phyloP scores from a whole-genome alignment of 1,140 invertebrate genomes.

The Adelges cooleyi region DNA sequence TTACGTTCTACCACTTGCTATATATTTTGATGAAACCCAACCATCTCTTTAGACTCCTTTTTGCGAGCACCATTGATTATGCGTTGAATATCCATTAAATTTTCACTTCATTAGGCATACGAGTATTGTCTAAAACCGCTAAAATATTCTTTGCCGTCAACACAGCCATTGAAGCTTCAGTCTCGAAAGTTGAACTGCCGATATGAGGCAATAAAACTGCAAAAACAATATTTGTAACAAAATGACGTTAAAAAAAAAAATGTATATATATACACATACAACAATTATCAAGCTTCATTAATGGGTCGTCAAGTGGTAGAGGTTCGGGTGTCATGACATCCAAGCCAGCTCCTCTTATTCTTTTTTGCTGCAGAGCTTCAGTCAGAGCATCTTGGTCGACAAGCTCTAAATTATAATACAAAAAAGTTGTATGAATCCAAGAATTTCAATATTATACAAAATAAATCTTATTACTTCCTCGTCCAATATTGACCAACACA shows the following conservation, averaged over 20 bases:
- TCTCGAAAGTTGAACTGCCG: constrained; percentile 67
- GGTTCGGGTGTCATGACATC: constrained; percentile 91
- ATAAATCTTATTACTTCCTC: constrained; percentile 46
- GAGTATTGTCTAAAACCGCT: constrained; percentile 55
- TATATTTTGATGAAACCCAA: too few relatives aligned
- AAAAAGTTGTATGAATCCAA: neutral
- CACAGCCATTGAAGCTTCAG: constrained; percentile 64
- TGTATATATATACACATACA: too few relatives aligned
- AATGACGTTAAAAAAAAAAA: too few relatives aligned
- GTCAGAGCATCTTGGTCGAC: constrained; percentile 61
- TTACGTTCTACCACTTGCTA: too few relatives aligned
- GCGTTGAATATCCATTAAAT: too few relatives aligned
- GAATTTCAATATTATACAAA: neutral
- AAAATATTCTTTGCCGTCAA: constrained; percentile 69
- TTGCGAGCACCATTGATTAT: too few relatives aligned
- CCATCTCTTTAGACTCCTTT: too few relatives aligned
- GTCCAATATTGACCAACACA: constrained; percentile 71
- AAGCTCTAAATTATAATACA: constrained; percentile 18
- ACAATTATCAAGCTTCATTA: constrained; percentile 68
- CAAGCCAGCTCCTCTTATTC: constrained; percentile 73
- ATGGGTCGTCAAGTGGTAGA: constrained; percentile 61
- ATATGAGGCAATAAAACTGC: constrained; percentile 56
- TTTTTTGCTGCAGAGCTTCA: constrained; percentile 55
- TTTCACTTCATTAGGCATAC: constrained; percentile 42
- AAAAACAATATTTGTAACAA: too few relatives aligned